A percentile compares a stretch with the other conserved stretches of the same genome.
Conservation (phyloP, 1,140 invertebrate genomes). For the Scylla paramamosain region DNA sequence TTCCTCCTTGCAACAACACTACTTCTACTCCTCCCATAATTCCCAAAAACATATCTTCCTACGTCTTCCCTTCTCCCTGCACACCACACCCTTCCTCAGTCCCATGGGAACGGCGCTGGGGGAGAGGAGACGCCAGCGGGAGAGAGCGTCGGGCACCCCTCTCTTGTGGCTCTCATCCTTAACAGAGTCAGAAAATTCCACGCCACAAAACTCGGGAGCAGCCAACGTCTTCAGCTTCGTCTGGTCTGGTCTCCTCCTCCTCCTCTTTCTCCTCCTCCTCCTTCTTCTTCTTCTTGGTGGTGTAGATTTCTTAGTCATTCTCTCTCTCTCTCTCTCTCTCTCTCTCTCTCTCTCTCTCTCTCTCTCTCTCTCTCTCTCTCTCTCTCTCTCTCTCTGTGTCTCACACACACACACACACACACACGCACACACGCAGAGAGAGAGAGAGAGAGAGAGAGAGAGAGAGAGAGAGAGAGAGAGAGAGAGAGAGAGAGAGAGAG, state of each 20-base stretch:
- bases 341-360: background rate
- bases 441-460: no score
- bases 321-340: background rate
- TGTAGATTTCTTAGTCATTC: background rate
- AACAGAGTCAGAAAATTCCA: background rate
- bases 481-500: no score
- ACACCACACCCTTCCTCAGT: background rate
- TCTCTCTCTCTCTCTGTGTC: slow-evolving; percentile 37
- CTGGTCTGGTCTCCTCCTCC: background rate
- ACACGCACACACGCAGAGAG: no score
- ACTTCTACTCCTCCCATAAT: no score
- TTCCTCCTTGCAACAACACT: no score
- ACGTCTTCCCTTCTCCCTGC: background rate
- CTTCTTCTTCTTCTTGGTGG: no score
- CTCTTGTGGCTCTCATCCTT: background rate
- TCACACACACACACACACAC: no score
- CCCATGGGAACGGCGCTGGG: background rate
- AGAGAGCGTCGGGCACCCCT: background rate
- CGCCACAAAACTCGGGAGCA: background rate
- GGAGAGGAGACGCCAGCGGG: background rate
- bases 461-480: no score
- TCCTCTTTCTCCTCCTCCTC: background rate
- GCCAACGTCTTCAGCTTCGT: background rate
- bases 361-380: slow-evolving; percentile 18
- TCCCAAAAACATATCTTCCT: background rate